Base-by-base conservation (phyloP, 1,140 invertebrate genomes). In the Drosophila watanabei region DNA sequence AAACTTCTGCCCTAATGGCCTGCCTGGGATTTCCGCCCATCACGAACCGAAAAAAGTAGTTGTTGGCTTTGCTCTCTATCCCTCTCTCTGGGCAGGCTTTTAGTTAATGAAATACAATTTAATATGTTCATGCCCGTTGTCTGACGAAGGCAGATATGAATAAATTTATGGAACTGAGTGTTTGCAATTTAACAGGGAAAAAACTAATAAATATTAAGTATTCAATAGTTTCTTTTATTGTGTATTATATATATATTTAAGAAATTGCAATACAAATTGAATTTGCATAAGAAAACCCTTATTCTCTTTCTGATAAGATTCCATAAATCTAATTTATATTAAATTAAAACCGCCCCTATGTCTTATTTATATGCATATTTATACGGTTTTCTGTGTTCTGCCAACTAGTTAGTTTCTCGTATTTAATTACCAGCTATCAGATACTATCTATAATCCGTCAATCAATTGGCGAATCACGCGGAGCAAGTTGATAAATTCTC, bases 91-190 rank as follows among this genome's bases (percentile, higher is more conserved):
- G 32, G 24, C 37, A 49, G 45, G 87, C 86, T 90, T 86, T 89
- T 89, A 89, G 82, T 86, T 89, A 89, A 89, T 89, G 83, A 89
- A 89, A 89, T 90, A 64, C 63, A 75, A 90, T 79, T 90, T 80
- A 71, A 71, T 69, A 45, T 48, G 61, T 24, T 24, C 51, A 28
- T 54, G 61, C 24, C 39, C 51, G 60, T 33, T 28, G 30, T 46
- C 63, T 24, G n/a, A 5, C 52, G 58, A 68, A 39, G 11, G 66
- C 48, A 63, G 75, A 75, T 69, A 82, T 82, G 43, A 41, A 76
- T 64, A 57, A 64, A 46, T 37, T 32, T 58, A 30, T 20, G 28
- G 16, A 41, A 49, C 6, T 10, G 18, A 7, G 28, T 16, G 35
- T 8, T 37, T 32, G 35, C 4, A 39, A 14, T 24, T 18, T 24